A percentile compares a stretch with the other conserved stretches of the same genome.
phyloP scores from a whole-genome alignment of 2,888 invertebrate species.

The Trisateles emortualis region DNA sequence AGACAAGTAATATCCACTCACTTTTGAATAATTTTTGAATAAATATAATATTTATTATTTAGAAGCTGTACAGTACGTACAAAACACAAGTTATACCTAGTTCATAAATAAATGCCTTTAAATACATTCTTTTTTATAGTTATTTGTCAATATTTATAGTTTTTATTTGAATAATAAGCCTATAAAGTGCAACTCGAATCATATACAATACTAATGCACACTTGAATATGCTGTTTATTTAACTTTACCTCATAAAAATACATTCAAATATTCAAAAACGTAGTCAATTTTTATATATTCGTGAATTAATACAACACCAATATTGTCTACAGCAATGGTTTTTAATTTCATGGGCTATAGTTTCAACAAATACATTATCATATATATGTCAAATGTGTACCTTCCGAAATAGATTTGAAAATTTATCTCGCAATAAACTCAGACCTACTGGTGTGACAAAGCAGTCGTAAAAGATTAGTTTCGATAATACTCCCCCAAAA shows the following conservation, averaged over 20 bases:
- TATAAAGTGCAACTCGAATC: conserved; percentile 32
- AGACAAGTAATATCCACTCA: conserved; percentile 17
- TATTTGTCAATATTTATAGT: conserved; percentile 45
- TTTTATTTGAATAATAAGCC: conserved; percentile 44
- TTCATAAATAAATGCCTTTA: conserved; percentile 47
- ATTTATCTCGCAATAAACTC: conserved; percentile 65
- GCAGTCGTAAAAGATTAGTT: conserved; percentile 53
- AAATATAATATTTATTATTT: conserved; percentile 21
- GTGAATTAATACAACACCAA: conserved; percentile 36
- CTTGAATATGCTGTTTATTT: conserved; percentile 52
- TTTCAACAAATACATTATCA: conserved; percentile 62
- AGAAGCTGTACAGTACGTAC: conserved; percentile 19
- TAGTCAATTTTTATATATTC: conserved; percentile 24
- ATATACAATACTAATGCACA: conserved; percentile 33
- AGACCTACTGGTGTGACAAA: conserved; percentile 65
- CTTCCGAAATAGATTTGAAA: conserved; percentile 58
- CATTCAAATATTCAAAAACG: conserved; percentile 39
- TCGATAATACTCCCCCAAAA: conserved; percentile 43
- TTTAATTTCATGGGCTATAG: conserved; percentile 61
- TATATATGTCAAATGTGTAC: conserved; percentile 60
- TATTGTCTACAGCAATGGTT: conserved; percentile 42
- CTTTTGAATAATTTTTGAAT: conserved; percentile 18
- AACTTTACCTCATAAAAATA: conserved; percentile 37
- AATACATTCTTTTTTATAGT: conserved; percentile 42
- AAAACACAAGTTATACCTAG: conserved; percentile 21